Base-by-base conservation (phyloP, 2,113 vertebrate genomes). In the Apteryx mantelli region DNA sequence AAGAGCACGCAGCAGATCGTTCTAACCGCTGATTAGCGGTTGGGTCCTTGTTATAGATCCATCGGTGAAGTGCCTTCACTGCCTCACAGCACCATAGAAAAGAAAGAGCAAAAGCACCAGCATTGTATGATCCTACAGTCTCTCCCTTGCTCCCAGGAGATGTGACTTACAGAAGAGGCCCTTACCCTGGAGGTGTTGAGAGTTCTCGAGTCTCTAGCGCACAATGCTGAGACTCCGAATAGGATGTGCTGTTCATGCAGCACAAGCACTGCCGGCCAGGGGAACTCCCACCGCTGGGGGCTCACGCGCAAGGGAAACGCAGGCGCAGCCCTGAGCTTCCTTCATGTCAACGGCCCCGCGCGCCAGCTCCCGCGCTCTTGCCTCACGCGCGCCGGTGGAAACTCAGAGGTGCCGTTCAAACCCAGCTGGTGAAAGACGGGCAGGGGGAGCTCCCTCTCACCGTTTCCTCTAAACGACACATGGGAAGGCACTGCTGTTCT, bases 271-370 rank as follows among this genome's bases (percentile, higher is more conserved):
- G 5, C 32, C 7, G 28, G 5, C 12, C 2, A 0, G 2, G 5
- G 52, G 42, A 64, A 36, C 18, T n/a, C 25, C 56, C 61, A 40
- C 9, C 2, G 28, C 53, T 13, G 3, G 1, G 52, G 63, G 28
- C 42, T 1, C 36, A 7, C 44, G 22, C 3, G 1, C 13, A 5
- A 40, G 46, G 20, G 28, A 46, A 66, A 28, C 8, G 1, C 0
- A 0, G 9, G 64, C 53, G 21, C 32, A 26, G 58, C n/a, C 19
- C 53, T 2, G 21, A n/a, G 42, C 26, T 42, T 1, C 0, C 71
- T 28, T 34, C 1, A 0, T 4, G 1, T 17, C 1, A 4, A 4
- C 7, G 21, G 26, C 5, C 52, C 36, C 26, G 34, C 22, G 21
- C 15, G 63, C 13, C 44, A n/a, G 22, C 22, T 63, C 36, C 73